Base-by-base conservation (phyloP, 2,113 vertebrate species). In the Zingel zingel region DNA sequence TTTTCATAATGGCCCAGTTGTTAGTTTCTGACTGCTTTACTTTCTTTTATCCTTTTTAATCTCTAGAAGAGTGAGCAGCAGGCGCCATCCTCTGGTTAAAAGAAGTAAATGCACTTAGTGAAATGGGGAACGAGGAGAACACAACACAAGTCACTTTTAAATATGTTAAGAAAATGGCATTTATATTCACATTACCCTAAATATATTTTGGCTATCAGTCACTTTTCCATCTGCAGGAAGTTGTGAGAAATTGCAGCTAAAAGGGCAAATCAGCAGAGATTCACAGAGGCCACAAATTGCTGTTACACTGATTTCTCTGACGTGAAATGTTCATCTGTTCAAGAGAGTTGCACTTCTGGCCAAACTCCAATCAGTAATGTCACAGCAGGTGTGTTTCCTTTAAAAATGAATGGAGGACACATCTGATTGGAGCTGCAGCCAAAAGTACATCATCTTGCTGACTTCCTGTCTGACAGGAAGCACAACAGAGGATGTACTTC, bases 1-100 rank as follows among this genome's bases (percentile, higher is more conserved):
- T 58, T 9, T n/a, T 59, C 19, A 51, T 27, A 1, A 1, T 6
- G 3, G 18, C 13, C 21, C 2, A 48, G 12, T 63, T 65, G 0
- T 19, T 27, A 3, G 2, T 36, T 39, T 15, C 30, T 75, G 36
- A 5, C 33, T 76, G 12, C 11, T 56, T 67, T 57, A 27, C 3
- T 19, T 57, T 2, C 2, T 1, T 14, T 57, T 39, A 53, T 47
- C 5, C 7, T 25, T 65, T 48, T 45, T 3, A 30, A 39, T 63
- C 25, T 33, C 36, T 4, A 6, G 3, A 45, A 54, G 6, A 19
- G 11, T 75, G 14, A 76, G 50, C 14, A 33, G 7, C 15, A 2
- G 14, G 47, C 33, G 68, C 83, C 92, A 83, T 66, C 90, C 4
- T 84, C 36, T 92, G 92, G 85, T 48, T 61, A 0, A 74, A 62